Base-by-base conservation (phyloP, 2,888 invertebrate species). In the Bombylius major region DNA sequence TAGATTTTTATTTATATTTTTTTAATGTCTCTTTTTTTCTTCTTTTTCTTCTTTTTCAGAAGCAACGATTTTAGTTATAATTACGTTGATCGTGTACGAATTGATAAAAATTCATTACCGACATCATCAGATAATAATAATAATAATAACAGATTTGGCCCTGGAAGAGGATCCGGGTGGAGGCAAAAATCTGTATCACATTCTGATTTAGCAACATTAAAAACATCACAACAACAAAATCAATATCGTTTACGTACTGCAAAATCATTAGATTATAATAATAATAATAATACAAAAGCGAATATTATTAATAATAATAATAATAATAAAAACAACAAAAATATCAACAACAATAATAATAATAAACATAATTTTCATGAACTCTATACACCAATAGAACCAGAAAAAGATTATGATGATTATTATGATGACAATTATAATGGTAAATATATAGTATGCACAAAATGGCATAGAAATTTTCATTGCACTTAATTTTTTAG, bases 141-240 rank as follows among this genome's bases (percentile, higher is more conserved):
- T 39, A 39, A 39, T 9, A 65, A 66, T 64, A 56, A 63, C 56
- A 62, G 66, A 34, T 64, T 65, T 61, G 68, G 68, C 49, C 67
- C 65, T 56, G 62, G 64, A 54, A 67, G 71, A 33, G 70, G 70
- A 59, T 71, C 71, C 65, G 75, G 75, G 64, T 75, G 70, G 76
- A 72, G 71, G 61, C 75, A 71, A 63, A 73, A 69, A 64, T 75
- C 70, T 64, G 65, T 73, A 51, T 71, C 75, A 66, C 77, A 78
- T 74, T 75, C 78, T 71, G 77, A 78, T 76, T 76, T 77, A 70
- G 77, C 76, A 72, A 73, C 75, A 42, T 42, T 42, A 11, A 36
- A 36, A 36, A 4, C 34, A 7, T 5, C 34, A 36, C 5, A 7
- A 36, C 34, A 36, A 36, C 34, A 36, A 36, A 50, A 46, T 36